Evolutionary conservation across 2,797 vertebrate genomes (phyloP), one percentile per base, ranked within the genome.

Genomic region (Spea hammondii): DNA sequence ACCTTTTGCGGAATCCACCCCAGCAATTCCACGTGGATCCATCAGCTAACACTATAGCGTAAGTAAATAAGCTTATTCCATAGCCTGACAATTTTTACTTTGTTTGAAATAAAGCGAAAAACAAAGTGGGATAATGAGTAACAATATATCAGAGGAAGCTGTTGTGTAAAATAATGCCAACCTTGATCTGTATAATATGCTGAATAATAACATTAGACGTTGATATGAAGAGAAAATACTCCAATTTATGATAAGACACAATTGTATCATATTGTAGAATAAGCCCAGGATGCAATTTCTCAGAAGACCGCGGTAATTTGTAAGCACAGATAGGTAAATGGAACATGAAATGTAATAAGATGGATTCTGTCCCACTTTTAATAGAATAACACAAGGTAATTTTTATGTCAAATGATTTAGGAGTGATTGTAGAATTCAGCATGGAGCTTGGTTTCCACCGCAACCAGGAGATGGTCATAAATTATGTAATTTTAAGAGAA

Each of bases 371-470:
- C 10, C n/a, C 14, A 59, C 59, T 59, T n/a, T n/a, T 68, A 68
- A 76, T 68, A 54, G 74, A 66, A 76, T 76, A 68, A 76, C 66
- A 54, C 62, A 44, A 64, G 51, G 45, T 53, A 49, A 47, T 54
- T 53, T 46, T 46, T 65, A 65, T 67, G 50, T 67, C 65, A 48
- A 48, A 68, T 17, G 66, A 44, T 49, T 46, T n/a, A 51, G 59
- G 74, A 69, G 55, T 13, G 50, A 14, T 51, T 69, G 65, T 32
- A 12, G 12, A 12, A 54, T 54, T 12, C 55, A 59, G 10, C 3
- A 59, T 10, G 5, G 11, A 59, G 11, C n/a, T 59, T 59, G 55
- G 55, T 59, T 59, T 59, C 55, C n/a, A 59, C 5, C n/a, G 55
- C n/a, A 59, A 59, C 55, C 55, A 59, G 55, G n/a, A 59, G 11